phyloP scores from a whole-genome alignment of 1,140 invertebrate species.

The Lordiphosa stackelbergi region DNA sequence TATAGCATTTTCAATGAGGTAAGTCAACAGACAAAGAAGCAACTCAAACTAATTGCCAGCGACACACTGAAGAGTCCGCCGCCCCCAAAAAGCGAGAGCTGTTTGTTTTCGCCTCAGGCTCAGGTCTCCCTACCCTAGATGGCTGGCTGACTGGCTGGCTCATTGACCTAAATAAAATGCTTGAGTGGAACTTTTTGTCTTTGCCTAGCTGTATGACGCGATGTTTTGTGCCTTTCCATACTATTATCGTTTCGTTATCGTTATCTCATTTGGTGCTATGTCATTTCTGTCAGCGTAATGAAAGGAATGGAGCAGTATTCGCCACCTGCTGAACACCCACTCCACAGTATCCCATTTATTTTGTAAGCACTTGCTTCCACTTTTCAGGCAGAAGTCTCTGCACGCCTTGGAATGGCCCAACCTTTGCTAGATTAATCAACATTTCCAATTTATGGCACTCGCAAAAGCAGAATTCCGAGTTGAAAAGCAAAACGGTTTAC shows the following conservation, averaged over 20 bases:
- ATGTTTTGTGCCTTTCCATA: slow-evolving; percentile 22
- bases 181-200: slow-evolving; percentile 31
- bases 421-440: slow-evolving; percentile 56
- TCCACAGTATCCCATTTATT: slow-evolving; percentile 33
- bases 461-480: slow-evolving; percentile 9
- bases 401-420: slow-evolving; percentile 28
- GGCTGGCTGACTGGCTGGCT: slow-evolving; percentile 9
- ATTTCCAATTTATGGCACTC: slow-evolving; percentile 71
- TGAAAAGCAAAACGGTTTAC: slow-evolving; percentile 66
- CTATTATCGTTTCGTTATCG: slow-evolving; percentile 50
- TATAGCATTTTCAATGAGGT: slow-evolving; percentile 89
- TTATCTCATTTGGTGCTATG: slow-evolving; percentile 49
- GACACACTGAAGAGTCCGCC: slow-evolving; percentile 1
- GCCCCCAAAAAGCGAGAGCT: slow-evolving; percentile 7
- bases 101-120: slow-evolving; percentile 34
- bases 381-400: slow-evolving; percentile 43
- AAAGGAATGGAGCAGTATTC: slow-evolving; percentile 39
- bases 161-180: slow-evolving; percentile 73
- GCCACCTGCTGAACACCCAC: slow-evolving; percentile 31
- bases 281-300: slow-evolving; percentile 63
- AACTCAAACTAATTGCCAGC: slow-evolving; percentile 37
- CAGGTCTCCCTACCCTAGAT: slow-evolving; percentile 4
- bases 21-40: slow-evolving; percentile 34
- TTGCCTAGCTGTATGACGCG: slow-evolving; percentile 25
- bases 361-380: slow-evolving; percentile 36